Conservation (phyloP, 2,113 vertebrate species). For the Camelus dromedarius region DNA sequence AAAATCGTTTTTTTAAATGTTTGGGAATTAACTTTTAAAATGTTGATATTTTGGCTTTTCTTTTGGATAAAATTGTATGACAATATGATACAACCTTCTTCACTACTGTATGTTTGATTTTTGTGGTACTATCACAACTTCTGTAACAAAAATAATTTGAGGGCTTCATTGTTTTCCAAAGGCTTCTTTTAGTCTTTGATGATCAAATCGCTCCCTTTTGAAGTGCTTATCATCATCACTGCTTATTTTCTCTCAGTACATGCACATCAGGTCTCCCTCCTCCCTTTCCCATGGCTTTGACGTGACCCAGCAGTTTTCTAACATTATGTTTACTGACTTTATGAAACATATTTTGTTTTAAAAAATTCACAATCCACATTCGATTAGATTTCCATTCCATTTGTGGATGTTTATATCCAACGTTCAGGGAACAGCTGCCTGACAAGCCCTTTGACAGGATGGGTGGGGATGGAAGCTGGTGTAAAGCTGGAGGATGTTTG, state of each 20-base stretch:
- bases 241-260: slow-evolving; percentile 1
- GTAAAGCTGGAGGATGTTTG: not conserved
- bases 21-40: slow-evolving; percentile 53
- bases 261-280: not conserved
- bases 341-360: not conserved
- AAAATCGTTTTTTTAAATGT: not conserved
- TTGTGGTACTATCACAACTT: not conserved
- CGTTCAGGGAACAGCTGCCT: not conserved
- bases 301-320: slow-evolving; percentile 25
- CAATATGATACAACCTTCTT: not conserved
- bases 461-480: not conserved
- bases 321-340: not conserved
- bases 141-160: slow-evolving; percentile 13
- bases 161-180: not conserved
- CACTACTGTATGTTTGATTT: not conserved
- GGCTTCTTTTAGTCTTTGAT: not conserved
- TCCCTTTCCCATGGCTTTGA: not conserved
- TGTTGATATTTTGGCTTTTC: not conserved
- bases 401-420: not conserved
- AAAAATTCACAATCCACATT: not conserved
- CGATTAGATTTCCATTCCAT: not conserved
- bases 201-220: slow-evolving; percentile 25
- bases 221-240: not conserved
- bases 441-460: slow-evolving; percentile 13
- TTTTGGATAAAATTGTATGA: not conserved